A percentile compares a stretch with the other conserved stretches of the same genome.
These are phyloP conservation scores for Nephrotoma guestfalica DNA, from an alignment of 2,888 invertebrate genomes.

Conservation along the genomic window DNA sequence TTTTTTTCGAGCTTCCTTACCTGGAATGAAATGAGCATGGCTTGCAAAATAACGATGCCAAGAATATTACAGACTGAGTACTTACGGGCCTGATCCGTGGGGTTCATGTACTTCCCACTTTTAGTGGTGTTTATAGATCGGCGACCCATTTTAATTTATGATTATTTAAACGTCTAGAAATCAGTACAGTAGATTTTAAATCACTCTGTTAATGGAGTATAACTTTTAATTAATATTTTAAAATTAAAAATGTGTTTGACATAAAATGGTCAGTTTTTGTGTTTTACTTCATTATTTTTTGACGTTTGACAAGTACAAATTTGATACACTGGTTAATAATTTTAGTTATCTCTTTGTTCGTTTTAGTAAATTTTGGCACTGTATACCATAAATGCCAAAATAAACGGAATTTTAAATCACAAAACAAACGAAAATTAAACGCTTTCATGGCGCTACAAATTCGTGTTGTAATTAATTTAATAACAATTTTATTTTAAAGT, in stretches of 20 bases:
- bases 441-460: neutral
- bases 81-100: slow-evolving; percentile 97
- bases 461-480: neutral
- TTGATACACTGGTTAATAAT: neutral
- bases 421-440: neutral
- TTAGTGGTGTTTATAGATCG: slow-evolving; percentile 97
- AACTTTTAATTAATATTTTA: neutral
- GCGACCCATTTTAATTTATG: slow-evolving; percentile 63
- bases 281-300: neutral
- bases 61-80: slow-evolving; percentile 20
- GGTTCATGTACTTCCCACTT: slow-evolving; percentile 99
- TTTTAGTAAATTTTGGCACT: neutral
- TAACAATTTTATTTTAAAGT: neutral
- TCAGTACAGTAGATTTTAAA: neutral
- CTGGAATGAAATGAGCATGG: slow-evolving; percentile 32
- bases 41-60: neutral
- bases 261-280: neutral
- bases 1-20: slow-evolving; percentile 93
- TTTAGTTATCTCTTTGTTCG: neutral
- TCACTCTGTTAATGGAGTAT: too few relatives aligned
- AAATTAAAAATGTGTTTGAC: neutral
- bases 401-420: neutral
- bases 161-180: neutral
- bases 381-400: neutral
- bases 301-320: neutral